Conservation (phyloP, 2,113 vertebrate species). For the Xenopus laevis region DNA sequence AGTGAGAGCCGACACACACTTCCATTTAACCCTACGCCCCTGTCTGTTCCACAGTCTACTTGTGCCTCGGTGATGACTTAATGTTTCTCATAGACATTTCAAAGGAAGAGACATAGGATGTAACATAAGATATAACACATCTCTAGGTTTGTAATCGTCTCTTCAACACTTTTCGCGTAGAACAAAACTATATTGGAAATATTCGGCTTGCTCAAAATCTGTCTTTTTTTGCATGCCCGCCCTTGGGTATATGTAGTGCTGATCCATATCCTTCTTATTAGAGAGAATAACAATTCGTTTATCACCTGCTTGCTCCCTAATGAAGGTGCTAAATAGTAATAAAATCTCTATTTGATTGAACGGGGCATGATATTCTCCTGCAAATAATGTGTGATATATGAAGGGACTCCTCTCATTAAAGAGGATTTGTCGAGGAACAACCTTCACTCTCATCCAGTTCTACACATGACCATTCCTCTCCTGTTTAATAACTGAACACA, state of each 20-base stretch:
- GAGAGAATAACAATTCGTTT: not conserved
- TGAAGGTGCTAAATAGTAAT: not conserved
- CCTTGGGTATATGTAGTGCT: not conserved
- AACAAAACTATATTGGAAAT: too few relatives aligned
- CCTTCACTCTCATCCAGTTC: not conserved
- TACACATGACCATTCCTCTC: not conserved
- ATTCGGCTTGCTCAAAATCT: too few relatives aligned
- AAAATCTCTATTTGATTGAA: not conserved
- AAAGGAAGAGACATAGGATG: not conserved
- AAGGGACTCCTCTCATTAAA: not conserved
- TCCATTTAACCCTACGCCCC: constrained; percentile 33
- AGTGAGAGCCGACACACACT: constrained; percentile 19
- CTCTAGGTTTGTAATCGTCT: too few relatives aligned
- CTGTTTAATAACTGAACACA: not conserved
- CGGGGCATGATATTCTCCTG: not conserved
- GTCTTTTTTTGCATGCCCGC: not conserved
- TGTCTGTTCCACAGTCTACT: not conserved
- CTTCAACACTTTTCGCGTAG: too few relatives aligned
- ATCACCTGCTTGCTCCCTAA: not conserved
- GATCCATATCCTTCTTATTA: not conserved
- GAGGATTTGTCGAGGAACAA: not conserved
- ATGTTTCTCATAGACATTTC: not conserved
- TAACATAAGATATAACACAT: too few relatives aligned
- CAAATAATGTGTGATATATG: not conserved
- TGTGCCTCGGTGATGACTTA: not conserved